Percentiles rank a stretch among this genome's conserved stretches.
phyloP scores from a whole-genome alignment of 2,113 vertebrate species.

The Actenoides hombroni region DNA sequence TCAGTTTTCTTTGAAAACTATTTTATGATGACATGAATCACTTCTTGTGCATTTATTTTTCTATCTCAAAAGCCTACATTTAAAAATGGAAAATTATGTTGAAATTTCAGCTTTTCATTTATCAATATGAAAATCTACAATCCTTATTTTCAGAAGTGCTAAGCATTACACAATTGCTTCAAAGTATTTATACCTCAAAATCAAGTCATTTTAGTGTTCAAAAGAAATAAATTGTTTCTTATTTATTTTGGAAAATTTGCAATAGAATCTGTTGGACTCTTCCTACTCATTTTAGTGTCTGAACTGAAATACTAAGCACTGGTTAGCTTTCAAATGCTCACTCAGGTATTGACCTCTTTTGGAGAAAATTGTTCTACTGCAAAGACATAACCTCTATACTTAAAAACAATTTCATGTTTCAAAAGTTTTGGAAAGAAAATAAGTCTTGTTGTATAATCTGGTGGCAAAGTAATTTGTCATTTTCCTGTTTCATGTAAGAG shows the following conservation, averaged over 20 bases:
- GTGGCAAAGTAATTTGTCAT: not conserved
- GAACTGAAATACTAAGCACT: not conserved
- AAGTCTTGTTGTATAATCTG: not conserved
- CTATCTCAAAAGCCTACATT: not conserved
- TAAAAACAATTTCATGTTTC: not conserved
- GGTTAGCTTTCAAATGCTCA: not conserved
- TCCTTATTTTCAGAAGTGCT: not conserved
- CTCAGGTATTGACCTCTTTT: not conserved
- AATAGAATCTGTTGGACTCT: not conserved
- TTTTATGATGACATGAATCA: not conserved
- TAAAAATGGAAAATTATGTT: not conserved
- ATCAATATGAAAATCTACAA: not conserved
- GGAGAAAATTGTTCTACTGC: not conserved
- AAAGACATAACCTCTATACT: not conserved
- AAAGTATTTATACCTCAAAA: not conserved
- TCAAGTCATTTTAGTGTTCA: not conserved
- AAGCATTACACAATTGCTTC: not conserved
- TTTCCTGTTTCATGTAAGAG: not conserved
- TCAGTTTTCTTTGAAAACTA: not conserved
- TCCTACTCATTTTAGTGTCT: not conserved
- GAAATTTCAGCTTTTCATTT: not conserved
- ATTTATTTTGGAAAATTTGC: not conserved
- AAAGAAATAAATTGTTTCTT: not conserved
- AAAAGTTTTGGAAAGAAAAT: not conserved
- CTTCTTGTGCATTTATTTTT: not conserved